Evolutionary conservation across 2,888 invertebrate genomes (phyloP).

Genomic region (Pandemis corylana): DNA sequence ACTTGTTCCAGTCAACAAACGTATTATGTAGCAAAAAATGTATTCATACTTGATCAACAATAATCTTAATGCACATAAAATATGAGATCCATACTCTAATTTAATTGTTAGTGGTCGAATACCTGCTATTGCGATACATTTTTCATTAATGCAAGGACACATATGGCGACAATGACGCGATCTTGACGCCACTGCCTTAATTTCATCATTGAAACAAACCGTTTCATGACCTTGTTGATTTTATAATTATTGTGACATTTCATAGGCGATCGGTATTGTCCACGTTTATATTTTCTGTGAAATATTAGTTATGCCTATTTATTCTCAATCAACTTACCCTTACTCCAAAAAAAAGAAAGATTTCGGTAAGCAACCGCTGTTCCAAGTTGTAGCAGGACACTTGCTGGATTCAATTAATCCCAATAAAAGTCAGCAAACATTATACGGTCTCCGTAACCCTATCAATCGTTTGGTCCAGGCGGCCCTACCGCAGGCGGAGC

Average conservation of each 20-base stretch:
- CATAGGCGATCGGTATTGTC: background rate
- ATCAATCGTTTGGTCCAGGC: conserved; percentile 79
- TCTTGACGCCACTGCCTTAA: conserved; percentile 53
- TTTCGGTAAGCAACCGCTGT: conserved; percentile 81
- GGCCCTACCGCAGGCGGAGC: conserved; percentile 72
- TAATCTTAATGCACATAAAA: background rate
- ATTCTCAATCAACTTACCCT: conserved; percentile 66
- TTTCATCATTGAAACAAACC: conserved; percentile 56
- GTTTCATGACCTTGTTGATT: conserved; percentile 68
- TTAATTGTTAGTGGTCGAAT: background rate
- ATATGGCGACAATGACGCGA: conserved; percentile 61
- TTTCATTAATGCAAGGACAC: conserved; percentile 67
- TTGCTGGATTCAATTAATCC: conserved; percentile 74
- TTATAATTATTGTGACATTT: conserved; percentile 46
- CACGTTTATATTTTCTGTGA: conserved; percentile 21
- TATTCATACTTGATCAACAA: background rate
- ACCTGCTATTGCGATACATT: conserved; percentile 28
- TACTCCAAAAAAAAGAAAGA: conserved; percentile 79
- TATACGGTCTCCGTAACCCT: conserved; percentile 81
- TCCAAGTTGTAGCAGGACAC: conserved; percentile 72
- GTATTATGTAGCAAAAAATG: background rate
- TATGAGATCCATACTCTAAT: conserved; percentile 16
- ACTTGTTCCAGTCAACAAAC: background rate
- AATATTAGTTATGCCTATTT: conserved; percentile 56
- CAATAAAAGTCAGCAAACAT: conserved; percentile 66